Evolutionary conservation across 1,140 invertebrate genomes (phyloP), one percentile per base, ranked within the genome.

Genomic region (Hirudo medicinalis): DNA sequence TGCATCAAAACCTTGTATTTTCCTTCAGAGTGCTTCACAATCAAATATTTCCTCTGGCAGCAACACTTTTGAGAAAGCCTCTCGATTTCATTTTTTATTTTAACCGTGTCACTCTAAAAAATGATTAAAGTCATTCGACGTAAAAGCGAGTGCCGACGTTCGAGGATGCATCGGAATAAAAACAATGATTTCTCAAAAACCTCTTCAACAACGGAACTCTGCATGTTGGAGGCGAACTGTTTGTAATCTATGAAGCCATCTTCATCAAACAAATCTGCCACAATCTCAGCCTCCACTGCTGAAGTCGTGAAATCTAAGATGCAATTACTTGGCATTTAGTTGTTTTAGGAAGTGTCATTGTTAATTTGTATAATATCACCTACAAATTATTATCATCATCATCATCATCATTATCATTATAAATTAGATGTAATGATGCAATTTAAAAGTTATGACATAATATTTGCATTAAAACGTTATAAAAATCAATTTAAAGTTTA

Each of bases 221-320:
- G 82, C 5, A 97, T 82, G 0, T 93, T 93, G 6, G 93, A 91
- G 72, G 97, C 93, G 80, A 97, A 97, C 82, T 97, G 92, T 81
- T 95, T 93, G 88, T 93, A 94, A 80, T 96, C 92, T 76, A 97
- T 94, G 74, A 91, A 85, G 54, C 92, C 92, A 80, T 91, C 87
- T 72, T 89, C 89, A 78, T 94, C 91, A 78, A 97, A 97, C 76
- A 94, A 87, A 82, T 97, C 92, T 0, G 93, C 93, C 5, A 97
- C 94, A 43, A 91, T 90, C 77, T 91, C 91, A 92, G 97, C 94
- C 85, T 97, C 94, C 77, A 97, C 83, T 11, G 90, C 87, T 72
- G 90, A 93, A 5, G 93, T 97, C 76, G 94, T 91, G 83, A 97
- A 97, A 87, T 95, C 90, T 93, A 78, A 91, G 94, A 22, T 13